Conservation (phyloP, 2,888 invertebrate species). For the Cephonodes hylas region DNA sequence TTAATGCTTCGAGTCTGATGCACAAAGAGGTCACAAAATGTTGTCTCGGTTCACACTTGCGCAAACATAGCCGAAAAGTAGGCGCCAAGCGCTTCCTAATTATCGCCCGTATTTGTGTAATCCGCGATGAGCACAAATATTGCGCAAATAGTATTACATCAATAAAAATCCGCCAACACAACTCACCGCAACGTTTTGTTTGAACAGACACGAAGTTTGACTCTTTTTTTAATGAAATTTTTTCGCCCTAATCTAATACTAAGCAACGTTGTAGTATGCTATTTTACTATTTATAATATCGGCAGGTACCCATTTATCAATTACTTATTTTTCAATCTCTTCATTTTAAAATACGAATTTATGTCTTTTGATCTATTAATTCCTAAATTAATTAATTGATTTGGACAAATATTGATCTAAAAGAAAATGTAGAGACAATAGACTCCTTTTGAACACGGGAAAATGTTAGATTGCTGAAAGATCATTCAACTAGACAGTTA, state of each 20-base stretch:
- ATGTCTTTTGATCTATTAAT: no score
- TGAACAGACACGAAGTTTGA: constrained; percentile 18
- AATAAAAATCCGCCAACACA: constrained; percentile 55
- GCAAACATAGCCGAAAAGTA: constrained; percentile 30
- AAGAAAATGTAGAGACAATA: no score
- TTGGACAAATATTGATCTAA: no score
- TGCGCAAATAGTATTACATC: constrained; percentile 47
- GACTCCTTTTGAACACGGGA: no score
- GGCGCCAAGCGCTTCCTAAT: constrained; percentile 48
- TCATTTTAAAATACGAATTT: no score
- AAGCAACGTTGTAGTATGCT: not conserved
- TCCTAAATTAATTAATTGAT: no score
- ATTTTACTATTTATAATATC: no score
- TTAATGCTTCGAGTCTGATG: not conserved
- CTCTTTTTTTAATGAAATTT: no score
- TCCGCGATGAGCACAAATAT: constrained; percentile 47
- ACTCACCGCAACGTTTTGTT: constrained; percentile 39
- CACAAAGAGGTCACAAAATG: not conserved
- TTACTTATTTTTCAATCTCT: no score
- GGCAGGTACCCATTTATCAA: no score
- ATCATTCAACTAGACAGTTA: no score
- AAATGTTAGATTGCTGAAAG: no score
- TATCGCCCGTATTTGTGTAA: constrained; percentile 51
- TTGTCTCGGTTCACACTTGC: constrained; percentile 34
- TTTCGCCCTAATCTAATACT: not conserved